Percentiles rank a stretch among this genome's conserved stretches.
Conservation (phyloP, 2,113 vertebrate species). For the Lasiurus borealis region DNA sequence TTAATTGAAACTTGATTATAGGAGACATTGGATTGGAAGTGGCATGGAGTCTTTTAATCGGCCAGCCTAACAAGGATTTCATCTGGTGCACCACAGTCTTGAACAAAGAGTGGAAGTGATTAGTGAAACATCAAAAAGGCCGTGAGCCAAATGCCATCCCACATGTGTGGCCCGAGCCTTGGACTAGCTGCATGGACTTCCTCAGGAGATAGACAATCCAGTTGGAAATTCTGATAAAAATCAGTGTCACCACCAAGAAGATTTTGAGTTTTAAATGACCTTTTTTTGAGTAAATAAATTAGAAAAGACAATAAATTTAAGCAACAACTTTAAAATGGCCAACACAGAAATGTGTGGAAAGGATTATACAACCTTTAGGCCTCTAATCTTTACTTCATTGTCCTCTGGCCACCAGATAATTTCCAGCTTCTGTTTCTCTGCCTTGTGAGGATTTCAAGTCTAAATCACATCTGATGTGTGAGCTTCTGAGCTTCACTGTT, state of each 20-base stretch:
- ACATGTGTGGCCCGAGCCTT: not conserved
- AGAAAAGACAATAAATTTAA: constrained; percentile 56
- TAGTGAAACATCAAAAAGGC: not conserved
- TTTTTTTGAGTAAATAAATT: constrained; percentile 63
- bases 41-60: not conserved
- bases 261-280: constrained; percentile 40
- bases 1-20: not conserved
- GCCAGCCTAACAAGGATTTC: not conserved
- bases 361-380: not conserved
- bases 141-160: not conserved
- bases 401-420: not conserved
- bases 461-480: not conserved
- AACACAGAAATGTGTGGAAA: not conserved
- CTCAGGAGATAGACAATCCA: not conserved
- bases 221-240: constrained; percentile 51
- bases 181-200: not conserved
- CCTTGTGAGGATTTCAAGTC: not conserved
- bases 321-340: not conserved
- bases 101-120: not conserved
- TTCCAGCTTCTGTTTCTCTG: not conserved
- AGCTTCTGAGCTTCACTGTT: not conserved
- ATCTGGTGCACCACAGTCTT: not conserved
- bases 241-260: not conserved
- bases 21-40: not conserved
- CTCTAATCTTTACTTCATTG: not conserved